Conservation (phyloP, 2,113 vertebrate species). For the Anguilla japonica region DNA sequence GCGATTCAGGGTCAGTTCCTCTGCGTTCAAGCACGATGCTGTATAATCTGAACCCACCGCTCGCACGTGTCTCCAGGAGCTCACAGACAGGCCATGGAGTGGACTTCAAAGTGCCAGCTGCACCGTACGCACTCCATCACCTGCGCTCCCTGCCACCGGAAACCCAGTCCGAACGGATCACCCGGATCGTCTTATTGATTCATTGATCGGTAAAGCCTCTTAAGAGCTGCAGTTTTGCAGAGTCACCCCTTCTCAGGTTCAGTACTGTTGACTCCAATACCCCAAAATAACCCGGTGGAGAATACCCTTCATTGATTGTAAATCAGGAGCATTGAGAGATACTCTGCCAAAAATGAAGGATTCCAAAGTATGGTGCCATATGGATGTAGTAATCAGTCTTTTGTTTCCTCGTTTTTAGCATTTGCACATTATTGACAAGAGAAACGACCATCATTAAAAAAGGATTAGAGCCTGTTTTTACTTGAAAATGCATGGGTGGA, state of each 20-base stretch:
- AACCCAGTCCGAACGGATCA: background rate
- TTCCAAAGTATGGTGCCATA: background rate
- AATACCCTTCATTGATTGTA: background rate
- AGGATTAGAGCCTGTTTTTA: too few species aligned
- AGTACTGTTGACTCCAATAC: background rate
- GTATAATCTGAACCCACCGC: background rate
- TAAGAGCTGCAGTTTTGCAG: background rate
- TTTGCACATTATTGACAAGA: background rate
- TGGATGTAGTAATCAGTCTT: background rate
- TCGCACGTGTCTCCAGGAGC: background rate
- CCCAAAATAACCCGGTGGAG: background rate
- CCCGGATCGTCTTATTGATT: background rate
- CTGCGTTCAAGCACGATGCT: background rate
- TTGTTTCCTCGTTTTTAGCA: background rate
- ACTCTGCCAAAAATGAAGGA: background rate
- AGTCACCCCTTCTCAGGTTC: conserved; percentile 3
- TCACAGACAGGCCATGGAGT: background rate
- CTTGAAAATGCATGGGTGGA: too few species aligned
- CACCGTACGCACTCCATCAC: background rate
- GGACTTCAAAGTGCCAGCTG: background rate
- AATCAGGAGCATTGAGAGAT: background rate
- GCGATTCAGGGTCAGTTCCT: background rate
- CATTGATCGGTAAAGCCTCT: background rate
- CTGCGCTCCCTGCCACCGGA: background rate
- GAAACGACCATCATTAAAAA: background rate